Evolutionary conservation across 2,797 vertebrate genomes (phyloP), one percentile per base, ranked within the genome.

Genomic region (Distichodus sexfasciatus): DNA sequence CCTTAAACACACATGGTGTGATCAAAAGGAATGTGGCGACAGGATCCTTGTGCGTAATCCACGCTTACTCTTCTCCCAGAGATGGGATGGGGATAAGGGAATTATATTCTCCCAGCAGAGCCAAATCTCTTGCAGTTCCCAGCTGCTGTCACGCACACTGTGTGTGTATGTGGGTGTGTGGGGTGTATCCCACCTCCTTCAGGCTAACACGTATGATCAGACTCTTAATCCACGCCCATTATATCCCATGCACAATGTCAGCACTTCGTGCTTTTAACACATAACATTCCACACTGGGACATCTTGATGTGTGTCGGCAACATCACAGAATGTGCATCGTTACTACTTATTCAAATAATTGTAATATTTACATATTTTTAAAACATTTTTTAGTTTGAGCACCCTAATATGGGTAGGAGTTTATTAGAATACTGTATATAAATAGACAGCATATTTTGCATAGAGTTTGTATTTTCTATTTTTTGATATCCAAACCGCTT

Each of bases 1-100:
- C 24, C 35, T 59, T 46, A 43, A 71, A 57, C 64, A 58, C 40
- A 21, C 58, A 74, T 51, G 53, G 61, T 68, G 57, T 21, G 47
- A 74, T 71, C 51, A 64, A 61, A 66, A 26, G 33, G 44, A 24
- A 36, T 28, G 26, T 6, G 33, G 50, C 28, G 44, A 66, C 41
- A 26, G 50, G 48, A 57, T 43, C 66, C 33, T 17, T 47, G 5
- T 43, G 43, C 51, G 58, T 60, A 73, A 79, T 70, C 57, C 57
- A 60, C 28, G 43, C 33, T 62, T 53, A 43, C 54, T 68, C 29
- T 9, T 35, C 46, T 54, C 53, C 47, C 51, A 63, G 10, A 10
- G 29, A 69, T 57, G 47, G 2, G 41, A 11, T 12, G 15, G 51
- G 21, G 29, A 36, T 50, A 67, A 47, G 54, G 35, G 33, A 40